phyloP scores from a whole-genome alignment of 2,888 invertebrate species.

The Heliconius erato region DNA sequence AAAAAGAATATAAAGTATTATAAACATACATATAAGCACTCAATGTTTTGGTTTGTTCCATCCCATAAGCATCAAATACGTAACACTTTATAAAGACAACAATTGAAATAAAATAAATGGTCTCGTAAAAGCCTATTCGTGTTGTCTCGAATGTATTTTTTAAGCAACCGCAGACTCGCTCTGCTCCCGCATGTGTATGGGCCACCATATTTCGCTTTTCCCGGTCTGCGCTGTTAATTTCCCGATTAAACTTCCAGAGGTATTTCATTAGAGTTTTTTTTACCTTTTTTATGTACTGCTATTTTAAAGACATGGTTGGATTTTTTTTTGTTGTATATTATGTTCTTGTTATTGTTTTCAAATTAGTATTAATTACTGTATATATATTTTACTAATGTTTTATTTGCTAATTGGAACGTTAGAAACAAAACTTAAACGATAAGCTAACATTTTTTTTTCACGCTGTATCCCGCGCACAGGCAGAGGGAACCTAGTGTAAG shows the following conservation, averaged over 20 bases:
- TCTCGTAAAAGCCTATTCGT: slow-evolving; percentile 54
- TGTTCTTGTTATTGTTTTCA: not conserved
- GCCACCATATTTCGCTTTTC: slow-evolving; percentile 73
- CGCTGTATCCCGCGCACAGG: too few relatives aligned
- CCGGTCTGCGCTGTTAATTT: slow-evolving; percentile 81
- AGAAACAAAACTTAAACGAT: too few relatives aligned
- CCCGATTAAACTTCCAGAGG: slow-evolving; percentile 82
- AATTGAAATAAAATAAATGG: slow-evolving; percentile 41
- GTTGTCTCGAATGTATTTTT: slow-evolving; percentile 56
- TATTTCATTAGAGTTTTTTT: slow-evolving; percentile 67
- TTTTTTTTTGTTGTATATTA: not conserved
- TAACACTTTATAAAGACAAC: slow-evolving; percentile 41
- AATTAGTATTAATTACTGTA: not conserved
- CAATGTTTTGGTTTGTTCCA: slow-evolving; percentile 17
- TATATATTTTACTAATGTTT: not conserved
- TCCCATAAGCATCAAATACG: slow-evolving; percentile 20
- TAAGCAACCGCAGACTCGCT: slow-evolving; percentile 65
- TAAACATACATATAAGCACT: not conserved
- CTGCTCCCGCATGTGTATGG: slow-evolving; percentile 69
- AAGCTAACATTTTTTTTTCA: too few relatives aligned
- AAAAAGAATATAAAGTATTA: slow-evolving; percentile 3
- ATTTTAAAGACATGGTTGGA: slow-evolving; percentile 55
- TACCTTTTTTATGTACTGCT: slow-evolving; percentile 67
- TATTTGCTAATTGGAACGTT: not conserved
- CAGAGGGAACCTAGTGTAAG: too few relatives aligned